These are phyloP conservation scores for Hermaeophaga mercurialis DNA, from an alignment of 2,888 invertebrate species.

Conservation along the genomic window DNA sequence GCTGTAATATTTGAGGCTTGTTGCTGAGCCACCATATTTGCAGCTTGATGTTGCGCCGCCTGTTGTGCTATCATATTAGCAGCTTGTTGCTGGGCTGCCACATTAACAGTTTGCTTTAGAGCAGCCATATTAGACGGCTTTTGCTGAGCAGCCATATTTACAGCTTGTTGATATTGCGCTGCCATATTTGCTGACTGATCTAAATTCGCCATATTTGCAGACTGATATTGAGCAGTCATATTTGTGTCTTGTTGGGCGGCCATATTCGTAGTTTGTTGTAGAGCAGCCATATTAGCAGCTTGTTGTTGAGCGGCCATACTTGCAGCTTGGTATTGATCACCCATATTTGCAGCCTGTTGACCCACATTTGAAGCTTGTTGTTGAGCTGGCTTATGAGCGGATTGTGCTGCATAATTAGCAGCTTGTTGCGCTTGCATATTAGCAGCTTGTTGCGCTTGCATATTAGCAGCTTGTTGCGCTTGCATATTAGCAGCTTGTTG, in stretches of 20 bases:
- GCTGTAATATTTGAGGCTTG: not conserved
- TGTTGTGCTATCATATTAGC: slow-evolving; percentile 1
- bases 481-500: too few species aligned
- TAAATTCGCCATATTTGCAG: not conserved
- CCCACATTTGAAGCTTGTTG: slow-evolving; percentile 2
- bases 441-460: too few species aligned
- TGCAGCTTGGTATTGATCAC: not conserved
- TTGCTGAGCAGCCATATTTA: not conserved
- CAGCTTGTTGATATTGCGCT: not conserved
- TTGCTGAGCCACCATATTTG: not conserved
- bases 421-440: too few species aligned
- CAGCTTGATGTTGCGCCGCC: slow-evolving; percentile 13
- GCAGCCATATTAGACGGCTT: not conserved
- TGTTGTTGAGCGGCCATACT: not conserved
- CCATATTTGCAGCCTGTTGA: not conserved
- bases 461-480: too few species aligned
- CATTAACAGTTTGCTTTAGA: not conserved
- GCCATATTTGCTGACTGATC: not conserved
- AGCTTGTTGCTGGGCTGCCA: slow-evolving; percentile 1
- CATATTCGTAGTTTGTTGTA: not conserved
- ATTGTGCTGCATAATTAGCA: too few species aligned
- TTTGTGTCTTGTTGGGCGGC: not conserved
- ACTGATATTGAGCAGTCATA: not conserved
- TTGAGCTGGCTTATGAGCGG: too few species aligned
- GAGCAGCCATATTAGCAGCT: slow-evolving; percentile 2